Evolutionary conservation across 1,140 invertebrate species (phyloP), one percentile per base, ranked within the genome.

Genomic region (Arion vulgaris): DNA sequence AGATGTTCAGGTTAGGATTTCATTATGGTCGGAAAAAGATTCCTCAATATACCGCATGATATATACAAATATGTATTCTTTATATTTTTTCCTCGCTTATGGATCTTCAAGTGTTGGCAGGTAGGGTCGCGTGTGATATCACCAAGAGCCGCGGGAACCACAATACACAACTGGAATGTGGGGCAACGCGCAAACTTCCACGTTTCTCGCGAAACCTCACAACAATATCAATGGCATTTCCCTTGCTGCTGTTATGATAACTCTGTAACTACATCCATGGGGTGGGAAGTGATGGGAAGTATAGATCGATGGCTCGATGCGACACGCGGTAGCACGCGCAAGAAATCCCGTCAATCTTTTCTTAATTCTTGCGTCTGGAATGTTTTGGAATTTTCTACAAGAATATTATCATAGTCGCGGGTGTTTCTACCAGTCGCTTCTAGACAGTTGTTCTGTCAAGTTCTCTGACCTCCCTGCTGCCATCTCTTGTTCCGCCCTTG

Each of bases 301-400:
- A 26, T 2, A 39, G 71, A 13, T 73, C 36, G 71, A 73, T 41
- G 41, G 71, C 36, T n/a, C 36, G 1, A 38, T 73, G 71, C 38
- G 41, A 73, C 38, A 73, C 32, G 11, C 11, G 71, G 26, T 2
- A 26, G n/a, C 71, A 39, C 71, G 71, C 41, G 71, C 38, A 45
- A 73, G 26, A 73, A 39, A 38, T 73, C 71, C 71, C 13, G 36
- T 73, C 19, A 45, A 23, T 73, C 53, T 19, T 53, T 49, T 76
- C 32, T 49, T 45, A 45, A 49, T 38, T 68, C 41, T 41, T 4
- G 76, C 76, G 32, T 68, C 38, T 79, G 62, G 51, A 79, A 76
- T 76, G 74, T 76, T 76, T 79, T 79, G 51, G 76, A 79, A 79
- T 79, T 66, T 79, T 68, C 57, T 62, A 66, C 57, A 66, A 79